These are phyloP conservation scores for Halictus rubicundus DNA, from an alignment of 1,140 invertebrate species.

Conservation along the genomic window DNA sequence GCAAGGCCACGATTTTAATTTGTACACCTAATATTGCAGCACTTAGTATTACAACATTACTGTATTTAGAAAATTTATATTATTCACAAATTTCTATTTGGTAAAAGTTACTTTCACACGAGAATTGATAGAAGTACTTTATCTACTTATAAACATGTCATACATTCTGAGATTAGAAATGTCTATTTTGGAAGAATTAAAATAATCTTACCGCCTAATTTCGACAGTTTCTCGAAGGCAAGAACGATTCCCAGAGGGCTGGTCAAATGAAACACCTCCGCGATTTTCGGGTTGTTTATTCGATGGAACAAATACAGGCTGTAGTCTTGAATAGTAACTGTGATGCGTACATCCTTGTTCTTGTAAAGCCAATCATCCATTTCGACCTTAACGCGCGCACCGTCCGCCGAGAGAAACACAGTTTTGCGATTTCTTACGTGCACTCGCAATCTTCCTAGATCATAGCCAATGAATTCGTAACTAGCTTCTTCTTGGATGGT, in stretches of 20 bases:
- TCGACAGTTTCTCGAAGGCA: slow-evolving; percentile 51
- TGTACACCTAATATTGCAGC: no score
- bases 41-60: no score
- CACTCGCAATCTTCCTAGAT: slow-evolving; percentile 79
- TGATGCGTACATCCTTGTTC: slow-evolving; percentile 75
- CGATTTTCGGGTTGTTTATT: slow-evolving; percentile 70
- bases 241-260: slow-evolving; percentile 61
- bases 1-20: no score
- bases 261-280: slow-evolving; percentile 68
- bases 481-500: slow-evolving; percentile 23
- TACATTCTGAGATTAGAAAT: no score
- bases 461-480: slow-evolving; percentile 69
- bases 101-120: no score
- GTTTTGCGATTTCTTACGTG: slow-evolving; percentile 78
- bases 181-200: not conserved
- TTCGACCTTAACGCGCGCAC: slow-evolving; percentile 73
- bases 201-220: not conserved
- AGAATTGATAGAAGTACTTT: no score
- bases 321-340: slow-evolving; percentile 68
- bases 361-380: slow-evolving; percentile 77
- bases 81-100: no score
- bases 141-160: no score
- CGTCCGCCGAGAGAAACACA: slow-evolving; percentile 78
- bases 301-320: slow-evolving; percentile 58
- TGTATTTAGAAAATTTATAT: no score